A percentile compares a stretch with the other conserved stretches of the same genome.
These are phyloP conservation scores for Argyresthia goedartella DNA, from an alignment of 2,888 invertebrate species.

Conservation along the genomic window DNA sequence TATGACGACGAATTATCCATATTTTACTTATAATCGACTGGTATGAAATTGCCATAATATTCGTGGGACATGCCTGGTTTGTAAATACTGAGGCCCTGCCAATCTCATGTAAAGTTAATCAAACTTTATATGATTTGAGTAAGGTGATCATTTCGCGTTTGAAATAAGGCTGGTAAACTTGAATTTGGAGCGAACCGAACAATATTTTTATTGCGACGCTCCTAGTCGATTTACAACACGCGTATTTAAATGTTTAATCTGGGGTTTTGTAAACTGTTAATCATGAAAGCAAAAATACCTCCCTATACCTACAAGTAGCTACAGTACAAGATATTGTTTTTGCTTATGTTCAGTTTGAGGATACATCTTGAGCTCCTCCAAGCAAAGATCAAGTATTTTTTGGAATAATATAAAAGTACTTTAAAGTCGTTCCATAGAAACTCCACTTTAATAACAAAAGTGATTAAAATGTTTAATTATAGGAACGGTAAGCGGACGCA, in stretches of 20 bases:
- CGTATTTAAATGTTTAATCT: no score
- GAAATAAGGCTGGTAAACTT: no score
- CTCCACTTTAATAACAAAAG: conserved; percentile 28
- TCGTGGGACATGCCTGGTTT: background rate
- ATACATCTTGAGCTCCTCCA: no score
- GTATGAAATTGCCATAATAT: background rate
- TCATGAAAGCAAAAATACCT: no score
- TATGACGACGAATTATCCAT: conserved; percentile 36
- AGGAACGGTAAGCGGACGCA: conserved; percentile 62
- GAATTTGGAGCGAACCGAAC: no score
- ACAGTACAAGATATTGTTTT: no score
- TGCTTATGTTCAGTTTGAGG: no score
- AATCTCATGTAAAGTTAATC: background rate
- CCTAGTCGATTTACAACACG: no score
- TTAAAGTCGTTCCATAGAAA: conserved; percentile 13
- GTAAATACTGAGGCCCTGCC: background rate
- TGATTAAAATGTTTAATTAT: conserved; percentile 70
- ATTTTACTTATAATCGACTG: background rate
- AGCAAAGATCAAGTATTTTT: no score
- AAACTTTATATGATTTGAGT: background rate
- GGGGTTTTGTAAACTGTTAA: no score
- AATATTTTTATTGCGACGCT: no score
- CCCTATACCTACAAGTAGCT: no score
- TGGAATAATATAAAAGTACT: background rate
- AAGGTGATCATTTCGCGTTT: background rate